A percentile compares a stretch with the other conserved stretches of the same genome.
Evolutionary conservation across 2,888 invertebrate species (phyloP).

Genomic region (Lasioglossum marginatum): DNA sequence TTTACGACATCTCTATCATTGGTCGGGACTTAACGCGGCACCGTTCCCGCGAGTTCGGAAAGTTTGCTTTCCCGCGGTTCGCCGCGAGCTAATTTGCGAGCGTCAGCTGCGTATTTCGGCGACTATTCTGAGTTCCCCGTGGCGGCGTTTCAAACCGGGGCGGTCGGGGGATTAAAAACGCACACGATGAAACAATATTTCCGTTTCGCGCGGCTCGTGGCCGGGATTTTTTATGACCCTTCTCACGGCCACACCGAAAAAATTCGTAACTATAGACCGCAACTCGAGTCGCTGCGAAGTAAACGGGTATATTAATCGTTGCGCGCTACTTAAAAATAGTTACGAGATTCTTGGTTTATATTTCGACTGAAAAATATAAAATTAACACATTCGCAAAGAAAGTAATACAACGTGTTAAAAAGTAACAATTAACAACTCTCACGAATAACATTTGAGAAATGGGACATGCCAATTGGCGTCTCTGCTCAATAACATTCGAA

Average conservation of each 20-base stretch:
- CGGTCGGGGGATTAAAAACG: conserved; percentile 48
- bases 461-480: no score
- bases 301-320: not conserved
- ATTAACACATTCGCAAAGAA: not conserved
- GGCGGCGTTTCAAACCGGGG: conserved; percentile 34
- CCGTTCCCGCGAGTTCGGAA: conserved; percentile 56
- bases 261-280: not conserved
- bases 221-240: conserved; percentile 25
- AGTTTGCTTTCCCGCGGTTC: conserved; percentile 61
- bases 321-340: not conserved
- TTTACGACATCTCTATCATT: conserved; percentile 50
- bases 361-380: not conserved
- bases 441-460: not conserved
- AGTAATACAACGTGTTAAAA: not conserved
- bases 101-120: conserved; percentile 70
- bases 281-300: not conserved
- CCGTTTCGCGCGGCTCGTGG: conserved; percentile 11
- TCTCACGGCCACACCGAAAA: not conserved
- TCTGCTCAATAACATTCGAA: no score
- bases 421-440: not conserved
- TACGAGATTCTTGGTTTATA: not conserved
- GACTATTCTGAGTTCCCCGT: conserved; percentile 64
- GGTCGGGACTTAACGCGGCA: conserved; percentile 37
- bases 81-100: conserved; percentile 70
- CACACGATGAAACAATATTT: conserved; percentile 46